These are phyloP conservation scores for Pediacus dermestoides DNA, from an alignment of 2,888 invertebrate genomes.

Conservation along the genomic window DNA sequence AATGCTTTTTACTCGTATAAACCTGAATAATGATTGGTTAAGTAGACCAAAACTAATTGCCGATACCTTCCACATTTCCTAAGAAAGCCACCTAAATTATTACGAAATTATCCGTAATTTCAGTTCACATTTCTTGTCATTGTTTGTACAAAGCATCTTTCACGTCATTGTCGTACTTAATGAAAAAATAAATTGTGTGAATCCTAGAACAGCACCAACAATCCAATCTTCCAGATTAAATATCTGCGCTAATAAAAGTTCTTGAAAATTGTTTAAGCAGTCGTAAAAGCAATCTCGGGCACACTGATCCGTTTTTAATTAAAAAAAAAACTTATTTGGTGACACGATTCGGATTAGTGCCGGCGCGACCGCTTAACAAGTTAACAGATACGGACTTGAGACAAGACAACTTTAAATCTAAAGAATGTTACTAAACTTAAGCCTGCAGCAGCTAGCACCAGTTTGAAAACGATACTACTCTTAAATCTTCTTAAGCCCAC, in stretches of 20 bases:
- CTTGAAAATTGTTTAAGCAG: slow-evolving; percentile 31
- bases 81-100: too few species aligned
- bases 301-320: slow-evolving; percentile 36
- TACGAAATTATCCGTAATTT: too few species aligned
- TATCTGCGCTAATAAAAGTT: slow-evolving; percentile 23
- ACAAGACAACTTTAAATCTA: slow-evolving; percentile 20
- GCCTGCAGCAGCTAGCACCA: slow-evolving; percentile 16
- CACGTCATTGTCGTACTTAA: too few species aligned
- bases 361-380: slow-evolving; percentile 15
- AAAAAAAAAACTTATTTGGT: slow-evolving; percentile 26
- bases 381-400: slow-evolving; percentile 22
- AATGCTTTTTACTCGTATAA: too few species aligned
- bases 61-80: too few species aligned
- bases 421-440: slow-evolving; percentile 22
- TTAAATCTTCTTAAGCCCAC: slow-evolving; percentile 27
- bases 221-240: slow-evolving; percentile 8
- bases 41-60: too few species aligned
- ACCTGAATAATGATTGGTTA: too few species aligned
- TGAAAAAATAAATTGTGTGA: too few species aligned
- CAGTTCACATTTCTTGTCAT: too few species aligned
- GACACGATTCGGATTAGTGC: slow-evolving; percentile 26
- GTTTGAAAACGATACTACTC: slow-evolving; percentile 21
- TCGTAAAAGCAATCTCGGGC: slow-evolving; percentile 29
- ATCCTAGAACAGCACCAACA: too few species aligned
- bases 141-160: too few species aligned